These are phyloP conservation scores for Sialis lutaria DNA, from an alignment of 2,888 invertebrate species.

Conservation along the genomic window DNA sequence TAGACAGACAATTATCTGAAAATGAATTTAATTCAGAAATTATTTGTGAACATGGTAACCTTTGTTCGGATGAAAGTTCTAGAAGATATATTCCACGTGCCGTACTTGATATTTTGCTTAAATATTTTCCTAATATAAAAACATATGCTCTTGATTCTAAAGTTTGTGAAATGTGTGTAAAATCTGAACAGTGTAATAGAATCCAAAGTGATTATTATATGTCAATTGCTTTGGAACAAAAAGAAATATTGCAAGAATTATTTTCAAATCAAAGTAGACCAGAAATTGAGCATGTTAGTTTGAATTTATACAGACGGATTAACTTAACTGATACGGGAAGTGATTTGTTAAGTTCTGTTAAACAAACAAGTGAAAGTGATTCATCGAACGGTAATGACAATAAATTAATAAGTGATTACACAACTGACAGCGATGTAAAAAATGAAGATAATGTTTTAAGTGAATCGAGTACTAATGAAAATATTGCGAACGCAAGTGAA, in stretches of 20 bases:
- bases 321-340: no score
- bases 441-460: no score
- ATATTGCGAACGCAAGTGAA: no score
- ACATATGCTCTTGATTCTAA: slow-evolving; percentile 19
- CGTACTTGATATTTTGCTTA: slow-evolving; percentile 31
- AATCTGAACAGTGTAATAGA: slow-evolving; percentile 14
- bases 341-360: no score
- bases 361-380: no score
- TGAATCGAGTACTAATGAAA: no score
- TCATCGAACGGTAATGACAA: no score
- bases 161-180: slow-evolving; percentile 15
- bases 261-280: slow-evolving; percentile 19
- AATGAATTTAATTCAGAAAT: neutral
- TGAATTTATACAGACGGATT: no score
- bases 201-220: neutral
- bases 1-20: neutral
- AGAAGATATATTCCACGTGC: slow-evolving; percentile 28
- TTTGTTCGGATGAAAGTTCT: slow-evolving; percentile 18
- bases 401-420: no score
- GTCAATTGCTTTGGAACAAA: slow-evolving; percentile 19
- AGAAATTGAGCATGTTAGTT: no score
- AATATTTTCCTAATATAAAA: slow-evolving; percentile 26
- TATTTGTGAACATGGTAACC: slow-evolving; percentile 13
- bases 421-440: no score
- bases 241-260: slow-evolving; percentile 20